Conservation (phyloP, 2,113 vertebrate genomes). For the Bubalus kerabau region DNA sequence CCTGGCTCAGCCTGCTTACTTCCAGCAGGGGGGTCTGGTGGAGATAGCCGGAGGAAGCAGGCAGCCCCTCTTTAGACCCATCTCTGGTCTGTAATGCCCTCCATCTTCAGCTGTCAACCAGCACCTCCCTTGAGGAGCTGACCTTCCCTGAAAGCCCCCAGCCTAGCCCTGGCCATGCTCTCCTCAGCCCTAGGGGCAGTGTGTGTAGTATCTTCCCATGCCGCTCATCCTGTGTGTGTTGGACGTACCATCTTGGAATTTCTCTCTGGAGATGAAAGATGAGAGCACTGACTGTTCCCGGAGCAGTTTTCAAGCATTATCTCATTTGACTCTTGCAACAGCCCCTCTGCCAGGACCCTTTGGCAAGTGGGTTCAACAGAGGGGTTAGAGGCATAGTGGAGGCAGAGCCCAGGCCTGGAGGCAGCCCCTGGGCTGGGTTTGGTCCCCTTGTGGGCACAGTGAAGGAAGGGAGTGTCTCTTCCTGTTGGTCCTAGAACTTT, state of each 20-base stretch:
- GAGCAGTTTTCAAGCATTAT: background rate
- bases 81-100: background rate
- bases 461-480: background rate
- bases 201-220: background rate
- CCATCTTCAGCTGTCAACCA: background rate
- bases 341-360: background rate
- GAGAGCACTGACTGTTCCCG: background rate
- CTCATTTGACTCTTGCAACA: background rate
- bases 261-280: background rate
- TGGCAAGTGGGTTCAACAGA: background rate
- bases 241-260: background rate
- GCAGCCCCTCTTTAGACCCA: background rate
- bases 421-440: background rate
- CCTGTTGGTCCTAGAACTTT: background rate
- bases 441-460: background rate
- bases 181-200: rapidly evolving
- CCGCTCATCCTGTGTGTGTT: rapidly evolving
- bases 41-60: background rate
- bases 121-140: background rate
- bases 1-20: background rate
- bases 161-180: rapidly evolving
- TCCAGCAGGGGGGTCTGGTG: background rate
- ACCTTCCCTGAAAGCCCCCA: background rate
- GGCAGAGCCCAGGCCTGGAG: background rate
- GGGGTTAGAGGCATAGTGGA: background rate